Evolutionary conservation across 2,113 vertebrate genomes (phyloP).

Genomic region (Cryptoleucopteryx plumbea): DNA sequence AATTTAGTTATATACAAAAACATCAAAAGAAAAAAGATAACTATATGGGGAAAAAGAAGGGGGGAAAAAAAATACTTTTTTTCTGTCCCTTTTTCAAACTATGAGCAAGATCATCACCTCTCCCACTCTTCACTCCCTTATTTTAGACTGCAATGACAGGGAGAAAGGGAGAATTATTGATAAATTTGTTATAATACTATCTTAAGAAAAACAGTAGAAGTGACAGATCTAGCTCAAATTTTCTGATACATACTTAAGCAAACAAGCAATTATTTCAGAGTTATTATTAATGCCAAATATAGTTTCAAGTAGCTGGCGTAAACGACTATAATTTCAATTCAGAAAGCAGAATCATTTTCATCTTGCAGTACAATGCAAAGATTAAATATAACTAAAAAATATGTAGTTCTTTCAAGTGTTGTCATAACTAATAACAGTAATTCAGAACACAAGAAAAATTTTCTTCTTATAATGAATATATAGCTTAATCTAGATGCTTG

Average conservation of each 20-base stretch:
- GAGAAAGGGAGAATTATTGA: neutral
- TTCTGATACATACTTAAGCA: neutral
- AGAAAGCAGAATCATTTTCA: neutral
- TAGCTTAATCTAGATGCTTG: neutral
- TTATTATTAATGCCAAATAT: neutral
- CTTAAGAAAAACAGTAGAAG: neutral
- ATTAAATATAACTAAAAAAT: neutral
- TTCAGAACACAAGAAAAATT: neutral
- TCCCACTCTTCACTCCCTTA: neutral
- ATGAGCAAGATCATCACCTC: neutral
- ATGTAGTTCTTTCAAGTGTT: neutral
- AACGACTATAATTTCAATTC: neutral
- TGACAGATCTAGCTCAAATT: neutral
- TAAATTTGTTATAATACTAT: neutral
- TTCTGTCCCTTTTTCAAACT: neutral
- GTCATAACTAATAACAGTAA: neutral
- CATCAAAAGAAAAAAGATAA: too few relatives aligned
- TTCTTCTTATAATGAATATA: neutral
- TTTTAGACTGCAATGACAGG: neutral
- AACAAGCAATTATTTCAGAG: neutral
- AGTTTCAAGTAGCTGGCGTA: neutral
- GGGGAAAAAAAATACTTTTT: neutral
- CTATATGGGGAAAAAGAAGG: too few relatives aligned
- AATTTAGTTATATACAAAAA: too few relatives aligned
- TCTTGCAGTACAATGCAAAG: neutral